These are phyloP conservation scores for Drosophila lowei DNA, from an alignment of 1,140 invertebrate species.

Conservation along the genomic window DNA sequence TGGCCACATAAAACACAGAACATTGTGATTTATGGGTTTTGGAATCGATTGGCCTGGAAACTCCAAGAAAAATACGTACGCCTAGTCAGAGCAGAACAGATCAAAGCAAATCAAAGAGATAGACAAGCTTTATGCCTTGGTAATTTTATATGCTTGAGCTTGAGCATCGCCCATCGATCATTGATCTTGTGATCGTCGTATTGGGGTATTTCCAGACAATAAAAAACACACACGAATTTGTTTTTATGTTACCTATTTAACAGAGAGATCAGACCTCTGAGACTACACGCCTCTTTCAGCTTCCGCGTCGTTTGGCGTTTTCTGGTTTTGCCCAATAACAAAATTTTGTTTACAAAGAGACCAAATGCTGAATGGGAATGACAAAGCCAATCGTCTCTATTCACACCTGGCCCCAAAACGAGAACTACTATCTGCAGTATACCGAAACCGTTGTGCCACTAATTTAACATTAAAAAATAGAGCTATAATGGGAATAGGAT, in stretches of 20 bases:
- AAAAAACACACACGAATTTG: conserved; percentile 22
- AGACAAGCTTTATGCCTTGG: conserved; percentile 29
- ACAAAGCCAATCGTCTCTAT: background rate
- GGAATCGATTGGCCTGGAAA: conserved; percentile 24
- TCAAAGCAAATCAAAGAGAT: conserved; percentile 57
- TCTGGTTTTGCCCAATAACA: conserved; percentile 32
- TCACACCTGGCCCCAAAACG: conserved; percentile 21
- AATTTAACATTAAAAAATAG: too few species aligned
- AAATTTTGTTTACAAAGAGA: conserved; percentile 37
- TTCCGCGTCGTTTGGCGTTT: conserved; percentile 15
- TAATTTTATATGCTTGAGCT: conserved; percentile 60
- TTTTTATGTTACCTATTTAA: conserved; percentile 32
- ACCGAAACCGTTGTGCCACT: too few species aligned
- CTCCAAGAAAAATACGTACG: too few species aligned
- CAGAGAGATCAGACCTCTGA: conserved; percentile 14
- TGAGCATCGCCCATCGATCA: conserved; percentile 53
- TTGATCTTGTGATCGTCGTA: conserved; percentile 16
- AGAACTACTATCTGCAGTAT: too few species aligned
- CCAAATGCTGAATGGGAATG: conserved; percentile 1
- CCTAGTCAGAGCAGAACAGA: conserved; percentile 38
- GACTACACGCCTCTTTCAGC: background rate
- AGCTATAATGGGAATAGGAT: too few species aligned
- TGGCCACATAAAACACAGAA: conserved; percentile 1
- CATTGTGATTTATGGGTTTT: conserved; percentile 60
- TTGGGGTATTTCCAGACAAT: conserved; percentile 42